Conservation (phyloP, 2,113 vertebrate genomes). For the Pseudolaguvia tuberculata region DNA sequence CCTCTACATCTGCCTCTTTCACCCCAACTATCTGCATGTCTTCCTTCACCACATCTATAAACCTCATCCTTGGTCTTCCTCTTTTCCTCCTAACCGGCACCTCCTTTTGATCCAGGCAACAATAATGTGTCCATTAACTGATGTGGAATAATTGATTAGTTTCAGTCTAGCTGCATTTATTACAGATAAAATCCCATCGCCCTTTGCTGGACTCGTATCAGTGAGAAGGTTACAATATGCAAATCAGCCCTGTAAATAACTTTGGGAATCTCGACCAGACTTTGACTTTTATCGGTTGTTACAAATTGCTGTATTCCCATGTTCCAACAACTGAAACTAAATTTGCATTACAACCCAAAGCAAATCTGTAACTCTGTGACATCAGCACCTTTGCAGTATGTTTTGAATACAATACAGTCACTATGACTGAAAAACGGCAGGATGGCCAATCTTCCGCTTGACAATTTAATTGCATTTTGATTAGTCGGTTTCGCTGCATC, state of each 20-base stretch:
- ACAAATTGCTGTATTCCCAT: not conserved
- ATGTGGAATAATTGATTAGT: not conserved
- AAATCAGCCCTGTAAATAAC: not conserved
- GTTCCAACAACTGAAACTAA: not conserved
- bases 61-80: no score
- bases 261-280: not conserved
- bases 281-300: not conserved
- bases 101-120: no score
- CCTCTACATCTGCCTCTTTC: no score
- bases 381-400: no score
- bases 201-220: not conserved
- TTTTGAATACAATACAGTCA: slow-evolving; percentile 18
- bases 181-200: not conserved
- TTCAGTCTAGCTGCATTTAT: not conserved
- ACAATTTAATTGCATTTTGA: not conserved
- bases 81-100: no score
- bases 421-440: not conserved
- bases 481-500: not conserved
- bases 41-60: no score
- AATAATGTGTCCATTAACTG: no score
- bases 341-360: not conserved
- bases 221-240: not conserved
- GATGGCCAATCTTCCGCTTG: not conserved
- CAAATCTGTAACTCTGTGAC: slow-evolving; percentile 2
- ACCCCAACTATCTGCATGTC: no score